Evolutionary conservation across 92 coral and sea anemone genomes (phyloP), one percentile per base, ranked within the genome.

Genomic region (Ricordea florida): DNA sequence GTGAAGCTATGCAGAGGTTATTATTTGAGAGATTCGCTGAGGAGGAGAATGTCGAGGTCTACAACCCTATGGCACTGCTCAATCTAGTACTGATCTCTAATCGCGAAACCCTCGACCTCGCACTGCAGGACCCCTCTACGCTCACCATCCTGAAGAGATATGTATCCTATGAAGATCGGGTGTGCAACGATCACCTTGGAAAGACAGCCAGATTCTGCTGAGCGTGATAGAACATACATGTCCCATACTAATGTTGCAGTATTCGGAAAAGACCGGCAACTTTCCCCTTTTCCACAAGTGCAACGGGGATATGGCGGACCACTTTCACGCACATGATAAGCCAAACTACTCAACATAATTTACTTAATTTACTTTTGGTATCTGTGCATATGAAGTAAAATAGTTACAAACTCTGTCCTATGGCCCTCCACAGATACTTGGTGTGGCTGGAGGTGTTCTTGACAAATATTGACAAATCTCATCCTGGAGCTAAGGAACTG

Each of bases 261-360:
- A 47, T 22, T 10, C 89, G 16, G 89, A 75, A 6, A 76, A 67
- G 78, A 66, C 89, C 4, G 76, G 76, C 79, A 76, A 84, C 89
- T 41, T 66, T 10, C 17, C 14, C 58, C 84, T 83, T 23, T 84
- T 76, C 44, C 74, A 60, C 73, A 62, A 61, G 66, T 84, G 89
- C 48, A 84, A 69, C 56, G 66, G 64, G 31, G 58, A 78, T 43
- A 85, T 71, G 90, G 76, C 70, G 5, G 63, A 76, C 59, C 79
- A 67, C 61, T 68, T 76, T 49, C 69, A 72, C 33, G 63, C 76
- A 35, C 76, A 44, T 59, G 79, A 83, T 28, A 74, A 69, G 43
- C 87, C 84, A 14, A 76, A 84, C 84, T 84, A 66, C 72, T 65
- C 82, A 53, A 83, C 76, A 47, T 74, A 74, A 29, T 62, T 71